Base-by-base conservation (phyloP, 1,140 invertebrate species). In the Scaptomyza montana region DNA sequence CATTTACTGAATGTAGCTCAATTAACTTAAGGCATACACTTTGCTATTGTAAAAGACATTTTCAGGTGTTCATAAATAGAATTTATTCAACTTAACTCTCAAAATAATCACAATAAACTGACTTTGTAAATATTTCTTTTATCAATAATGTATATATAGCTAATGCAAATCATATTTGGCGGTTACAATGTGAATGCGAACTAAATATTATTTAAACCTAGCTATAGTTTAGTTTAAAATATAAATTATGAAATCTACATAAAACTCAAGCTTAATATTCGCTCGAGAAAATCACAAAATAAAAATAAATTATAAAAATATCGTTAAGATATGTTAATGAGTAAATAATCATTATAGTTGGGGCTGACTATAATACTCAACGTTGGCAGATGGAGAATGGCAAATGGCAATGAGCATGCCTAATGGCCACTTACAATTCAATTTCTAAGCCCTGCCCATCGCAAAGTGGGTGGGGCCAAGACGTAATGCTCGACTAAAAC, bases 51-150 rank as follows among this genome's bases (percentile, higher is more conserved):
- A 80, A 86, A 87, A 87, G 82, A 87, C 82, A 87, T 89, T 81
- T 87, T 89, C 82, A 87, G 82, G 84, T 87, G 78, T 87, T 87
- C 82, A 78, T 41, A 36, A 76, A 65, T 68, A 51, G 59, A 76
- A 82, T 87, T 72, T 85, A 70, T 73, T 79, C 59, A 73, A 71
- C 50, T 61, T 64, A 68, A 47, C 57, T 56, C 62, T 13, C 25
- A 2, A 54, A 16, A 13, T 50, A 50, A 51, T 61, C 66, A 2
- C 49, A 19, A 41, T 41, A 56, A 61, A 66, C 60, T 36, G 46
- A 51, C 39, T 68, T 7, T 84, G 77, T 84, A 85, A 64, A 80
- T 77, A 74, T 49, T 62, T 65, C 19, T 21, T 33, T 39, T 56
- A 39, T 59, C 9, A 53, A 57, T 36, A 25, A 47, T 25, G 73